Conservation (phyloP, 2,113 vertebrate species). For the Malaclemys terrapin region DNA sequence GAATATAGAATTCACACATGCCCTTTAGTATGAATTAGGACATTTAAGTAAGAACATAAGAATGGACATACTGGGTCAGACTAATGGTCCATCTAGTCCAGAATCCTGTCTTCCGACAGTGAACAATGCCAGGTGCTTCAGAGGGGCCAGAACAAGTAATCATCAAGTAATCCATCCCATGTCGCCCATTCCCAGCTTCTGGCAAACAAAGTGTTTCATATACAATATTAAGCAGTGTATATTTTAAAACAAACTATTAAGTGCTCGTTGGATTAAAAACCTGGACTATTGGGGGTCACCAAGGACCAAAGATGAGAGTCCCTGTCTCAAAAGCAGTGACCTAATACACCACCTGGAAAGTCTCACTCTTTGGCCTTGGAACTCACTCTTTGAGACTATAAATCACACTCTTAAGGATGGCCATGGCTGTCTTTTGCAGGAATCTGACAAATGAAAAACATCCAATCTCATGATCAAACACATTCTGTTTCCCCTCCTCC, state of each 20-base stretch:
- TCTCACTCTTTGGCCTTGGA: neutral
- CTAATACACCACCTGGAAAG: neutral
- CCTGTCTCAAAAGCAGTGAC: neutral
- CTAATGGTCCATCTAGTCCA: too few relatives aligned
- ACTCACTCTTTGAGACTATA: neutral
- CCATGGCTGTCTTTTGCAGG: neutral
- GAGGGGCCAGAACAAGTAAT: too few relatives aligned
- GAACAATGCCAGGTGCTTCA: too few relatives aligned
- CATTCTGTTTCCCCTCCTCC: neutral
- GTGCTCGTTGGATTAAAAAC: neutral
- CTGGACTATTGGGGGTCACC: neutral
- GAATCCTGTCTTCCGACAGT: too few relatives aligned
- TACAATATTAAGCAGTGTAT: too few relatives aligned
- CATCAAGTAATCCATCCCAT: too few relatives aligned
- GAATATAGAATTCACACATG: too few relatives aligned
- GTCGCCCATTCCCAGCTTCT: too few relatives aligned
- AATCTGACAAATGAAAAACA: neutral
- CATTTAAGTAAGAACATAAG: too few relatives aligned
- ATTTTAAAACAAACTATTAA: neutral
- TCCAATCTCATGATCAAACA: neutral
- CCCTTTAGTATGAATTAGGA: too few relatives aligned
- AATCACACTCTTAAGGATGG: neutral
- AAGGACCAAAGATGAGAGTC: neutral
- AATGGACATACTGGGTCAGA: too few relatives aligned
- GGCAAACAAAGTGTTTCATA: too few relatives aligned